Conservation (phyloP, 2,113 vertebrate genomes). For the Xiphophorus hellerii region DNA sequence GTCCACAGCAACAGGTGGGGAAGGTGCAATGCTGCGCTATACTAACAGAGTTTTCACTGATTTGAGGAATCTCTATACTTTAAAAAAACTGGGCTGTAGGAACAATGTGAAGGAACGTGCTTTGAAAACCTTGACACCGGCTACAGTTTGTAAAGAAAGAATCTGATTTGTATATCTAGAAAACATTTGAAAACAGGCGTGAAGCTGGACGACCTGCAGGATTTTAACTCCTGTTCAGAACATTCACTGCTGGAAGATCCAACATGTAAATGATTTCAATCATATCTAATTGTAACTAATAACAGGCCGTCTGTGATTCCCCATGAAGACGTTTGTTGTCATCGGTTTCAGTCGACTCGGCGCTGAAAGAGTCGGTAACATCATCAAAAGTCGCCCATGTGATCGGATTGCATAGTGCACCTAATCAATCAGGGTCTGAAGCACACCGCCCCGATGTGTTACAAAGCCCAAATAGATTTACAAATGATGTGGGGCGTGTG, state of each 20-base stretch:
- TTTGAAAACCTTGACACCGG: not conserved
- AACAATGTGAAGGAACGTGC: not conserved
- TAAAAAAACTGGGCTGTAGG: not conserved
- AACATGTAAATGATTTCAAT: not conserved
- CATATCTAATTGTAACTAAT: not conserved
- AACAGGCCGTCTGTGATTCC: conserved; percentile 18
- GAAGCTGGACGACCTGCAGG: not conserved
- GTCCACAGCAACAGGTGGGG: not conserved
- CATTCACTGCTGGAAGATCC: conserved; percentile 5
- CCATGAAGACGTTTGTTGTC: conserved; percentile 80
- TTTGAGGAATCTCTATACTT: too few species aligned
- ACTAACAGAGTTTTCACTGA: too few species aligned
- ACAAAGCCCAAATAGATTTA: conserved; percentile 99
- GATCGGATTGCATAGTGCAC: conserved; percentile 95
- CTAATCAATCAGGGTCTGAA: conserved; percentile 99
- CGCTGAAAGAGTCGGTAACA: conserved; percentile 97
- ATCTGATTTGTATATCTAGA: not conserved
- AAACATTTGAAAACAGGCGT: not conserved
- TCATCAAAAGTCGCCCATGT: conserved; percentile 96
- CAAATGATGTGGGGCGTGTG: conserved; percentile 86
- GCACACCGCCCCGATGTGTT: conserved; percentile 89
- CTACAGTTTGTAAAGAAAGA: too few species aligned
- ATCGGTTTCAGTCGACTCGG: conserved; percentile 94
- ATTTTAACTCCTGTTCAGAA: conserved; percentile 17
- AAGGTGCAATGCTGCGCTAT: not conserved